Conservation (phyloP, 2,888 invertebrate genomes). For the Mellilla xanthometata region DNA sequence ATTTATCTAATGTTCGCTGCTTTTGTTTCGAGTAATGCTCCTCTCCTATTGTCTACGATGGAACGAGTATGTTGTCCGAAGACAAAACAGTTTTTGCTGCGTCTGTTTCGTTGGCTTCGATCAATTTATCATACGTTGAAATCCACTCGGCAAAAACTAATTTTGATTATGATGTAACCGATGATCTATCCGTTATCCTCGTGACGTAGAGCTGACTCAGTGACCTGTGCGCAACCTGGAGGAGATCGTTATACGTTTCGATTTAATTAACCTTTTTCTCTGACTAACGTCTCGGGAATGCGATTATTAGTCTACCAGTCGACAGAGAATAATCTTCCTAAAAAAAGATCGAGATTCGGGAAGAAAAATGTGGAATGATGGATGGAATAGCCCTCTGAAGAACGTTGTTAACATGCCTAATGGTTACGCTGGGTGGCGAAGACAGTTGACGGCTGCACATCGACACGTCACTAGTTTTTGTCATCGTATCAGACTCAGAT, state of each 20-base stretch:
- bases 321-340: conserved; percentile 10
- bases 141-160: conserved; percentile 29
- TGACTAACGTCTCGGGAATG: conserved; percentile 55
- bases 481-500: conserved; percentile 45
- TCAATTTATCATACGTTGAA: conserved; percentile 9
- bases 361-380: conserved; percentile 27
- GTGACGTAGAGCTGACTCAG: conserved; percentile 53
- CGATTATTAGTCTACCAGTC: conserved; percentile 16
- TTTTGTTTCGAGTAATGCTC: conserved; percentile 50
- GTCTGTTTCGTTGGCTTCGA: conserved; percentile 21
- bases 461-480: conserved; percentile 56
- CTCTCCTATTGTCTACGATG: conserved; percentile 22
- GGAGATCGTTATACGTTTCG: conserved; percentile 48
- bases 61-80: conserved; percentile 9
- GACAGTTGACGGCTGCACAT: conserved; percentile 43
- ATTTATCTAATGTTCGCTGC: conserved; percentile 55
- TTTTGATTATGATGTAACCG: conserved; percentile 55
- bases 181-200: conserved; percentile 59
- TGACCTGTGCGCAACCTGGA: conserved; percentile 34
- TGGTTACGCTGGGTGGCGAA: conserved; percentile 31
- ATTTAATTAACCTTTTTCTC: conserved; percentile 58
- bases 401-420: conserved; percentile 51
- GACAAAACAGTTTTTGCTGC: conserved; percentile 13
- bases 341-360: conserved; percentile 7
- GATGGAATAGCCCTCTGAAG: conserved; percentile 42